Evolutionary conservation across 2,113 vertebrate species (phyloP).

Genomic region (Picathartes gymnocephalus): DNA sequence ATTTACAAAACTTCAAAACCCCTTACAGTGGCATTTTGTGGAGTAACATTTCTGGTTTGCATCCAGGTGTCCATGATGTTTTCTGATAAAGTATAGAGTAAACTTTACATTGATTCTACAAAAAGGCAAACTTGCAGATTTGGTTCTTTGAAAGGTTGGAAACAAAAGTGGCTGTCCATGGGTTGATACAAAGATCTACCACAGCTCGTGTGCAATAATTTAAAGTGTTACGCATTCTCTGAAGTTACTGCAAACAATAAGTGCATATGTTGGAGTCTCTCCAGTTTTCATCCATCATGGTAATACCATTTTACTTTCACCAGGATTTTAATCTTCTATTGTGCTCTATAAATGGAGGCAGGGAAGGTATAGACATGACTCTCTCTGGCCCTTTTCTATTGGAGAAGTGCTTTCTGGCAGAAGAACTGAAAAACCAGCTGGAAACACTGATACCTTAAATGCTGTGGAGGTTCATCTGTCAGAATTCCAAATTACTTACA

Average conservation of each 20-base stretch:
- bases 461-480: not conserved
- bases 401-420: not conserved
- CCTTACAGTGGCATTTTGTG: not conserved
- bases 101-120: not conserved
- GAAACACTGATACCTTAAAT: not conserved
- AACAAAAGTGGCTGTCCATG: not conserved
- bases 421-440: not conserved
- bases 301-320: not conserved
- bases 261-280: not conserved
- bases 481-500: not conserved
- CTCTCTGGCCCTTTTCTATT: not conserved
- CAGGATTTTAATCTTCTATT: not conserved
- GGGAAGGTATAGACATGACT: not conserved
- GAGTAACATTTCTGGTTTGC: not conserved
- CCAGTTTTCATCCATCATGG: not conserved
- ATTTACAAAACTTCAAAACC: not conserved
- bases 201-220: not conserved
- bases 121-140: not conserved
- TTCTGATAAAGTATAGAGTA: not conserved
- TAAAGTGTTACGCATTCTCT: not conserved
- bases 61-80: not conserved
- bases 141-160: not conserved
- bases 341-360: not conserved
- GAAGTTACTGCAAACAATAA: not conserved
- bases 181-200: not conserved